These are phyloP conservation scores for Euphonia xanthogaster DNA, from an alignment of 2,797 vertebrate genomes.

Conservation along the genomic window DNA sequence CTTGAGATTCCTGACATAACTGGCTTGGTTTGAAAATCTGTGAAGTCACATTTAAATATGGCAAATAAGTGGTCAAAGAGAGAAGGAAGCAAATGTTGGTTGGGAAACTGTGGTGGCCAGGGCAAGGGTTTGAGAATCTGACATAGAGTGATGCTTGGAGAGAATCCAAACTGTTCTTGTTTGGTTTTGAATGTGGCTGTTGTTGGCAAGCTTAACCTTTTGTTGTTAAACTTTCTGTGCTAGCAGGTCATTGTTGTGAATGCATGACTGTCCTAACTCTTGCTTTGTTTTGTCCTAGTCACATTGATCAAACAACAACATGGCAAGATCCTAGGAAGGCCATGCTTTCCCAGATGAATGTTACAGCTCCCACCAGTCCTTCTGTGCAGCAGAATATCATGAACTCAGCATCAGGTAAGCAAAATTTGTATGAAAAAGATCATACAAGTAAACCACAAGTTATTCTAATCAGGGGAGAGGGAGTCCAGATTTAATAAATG, in stretches of 20 bases:
- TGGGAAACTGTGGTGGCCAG: background rate
- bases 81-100: background rate
- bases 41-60: background rate
- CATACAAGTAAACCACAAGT: background rate
- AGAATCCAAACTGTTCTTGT: background rate
- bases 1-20: background rate
- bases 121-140: background rate
- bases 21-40: background rate
- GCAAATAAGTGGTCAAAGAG: background rate
- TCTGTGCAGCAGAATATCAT: constrained; percentile 90
- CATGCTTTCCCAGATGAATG: constrained; percentile 91
- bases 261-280: constrained; percentile 33
- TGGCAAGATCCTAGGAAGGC: constrained; percentile 98
- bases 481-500: background rate
- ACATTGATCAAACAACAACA: constrained; percentile 96
- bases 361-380: constrained; percentile 85
- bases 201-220: background rate
- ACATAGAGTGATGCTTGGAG: background rate
- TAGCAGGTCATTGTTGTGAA: background rate
- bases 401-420: constrained; percentile 88
- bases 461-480: background rate
- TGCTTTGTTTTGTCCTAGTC: constrained; percentile 78
- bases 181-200: background rate
- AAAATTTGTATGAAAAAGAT: background rate
- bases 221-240: background rate